Base-by-base conservation (phyloP, 2,888 invertebrate genomes). In the Rhimphoctona megacephalus region DNA sequence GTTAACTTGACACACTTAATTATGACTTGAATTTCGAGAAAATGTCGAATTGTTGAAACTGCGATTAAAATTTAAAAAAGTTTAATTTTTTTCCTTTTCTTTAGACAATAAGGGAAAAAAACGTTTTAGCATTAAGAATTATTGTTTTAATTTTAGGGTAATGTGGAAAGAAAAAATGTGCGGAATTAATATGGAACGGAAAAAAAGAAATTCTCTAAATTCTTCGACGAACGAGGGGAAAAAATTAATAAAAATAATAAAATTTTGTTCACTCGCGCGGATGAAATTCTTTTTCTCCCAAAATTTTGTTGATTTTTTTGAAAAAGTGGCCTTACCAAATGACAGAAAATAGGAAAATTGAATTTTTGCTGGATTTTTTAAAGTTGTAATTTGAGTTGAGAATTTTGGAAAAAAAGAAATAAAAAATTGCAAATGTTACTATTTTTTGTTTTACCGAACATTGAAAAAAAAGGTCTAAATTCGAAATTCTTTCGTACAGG, bases 321-420 rank as follows among this genome's bases (percentile, higher is more conserved):
- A 83, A 89, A 89, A 89, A 88, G 89, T 89, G 89, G 89, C 89
- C 89, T 89, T 89, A 89, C 86, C 64, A 83, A 85, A 79, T 77
- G 52, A 76, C 66, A 64, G 11, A 72, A 82, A 80, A 61, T 33
- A 72, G 43, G 25, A 25, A 46, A 70, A 46, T 25, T 46, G 46
- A 25, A 70, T 70, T 70, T 70, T 43, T 25, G 46, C 46, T 83
- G 9, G 9, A 11, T 67, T 22, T 22, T 14, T n/a, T 1, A 17
- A n/a, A 67, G 11, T 39, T 67, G 3, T 39, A 5, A 39, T 22
- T 36, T 39, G 11, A 9, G 22, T 67, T 67, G 39, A 22, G 30
- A 30, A 17, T 61, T 22, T 33, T 17, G 5, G 33, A 17, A 8
- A 64, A 64, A 4, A 19, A 33, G n/a, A n/a, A n/a, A n/a, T n/a